Evolutionary conservation across 2,113 vertebrate species (phyloP).

Genomic region (Papio anubis): DNA sequence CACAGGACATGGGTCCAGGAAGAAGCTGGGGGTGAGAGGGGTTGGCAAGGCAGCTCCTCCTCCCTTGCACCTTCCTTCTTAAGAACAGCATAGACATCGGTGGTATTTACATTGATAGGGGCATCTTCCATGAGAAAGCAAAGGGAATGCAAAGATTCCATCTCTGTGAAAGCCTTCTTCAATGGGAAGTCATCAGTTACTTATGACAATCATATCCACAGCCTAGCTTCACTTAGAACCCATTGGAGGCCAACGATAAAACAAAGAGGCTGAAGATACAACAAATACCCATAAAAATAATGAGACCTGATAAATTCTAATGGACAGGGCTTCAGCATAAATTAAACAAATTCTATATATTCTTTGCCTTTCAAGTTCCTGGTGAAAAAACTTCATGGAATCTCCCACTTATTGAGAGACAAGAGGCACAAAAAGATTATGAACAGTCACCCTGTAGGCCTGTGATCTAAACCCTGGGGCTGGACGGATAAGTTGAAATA

Average conservation of each 20-base stretch:
- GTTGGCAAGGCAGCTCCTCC: background rate
- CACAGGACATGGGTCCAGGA: background rate
- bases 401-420: background rate
- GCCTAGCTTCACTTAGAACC: background rate
- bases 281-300: background rate
- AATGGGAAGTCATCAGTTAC: background rate
- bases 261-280: background rate
- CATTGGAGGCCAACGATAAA: background rate
- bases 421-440: background rate
- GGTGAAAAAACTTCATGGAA: background rate
- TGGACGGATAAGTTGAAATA: constrained; percentile 27
- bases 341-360: background rate
- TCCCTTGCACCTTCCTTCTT: background rate
- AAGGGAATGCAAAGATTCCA: background rate
- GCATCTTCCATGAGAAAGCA: background rate
- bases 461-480: background rate
- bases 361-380: background rate
- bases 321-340: background rate
- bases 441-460: background rate
- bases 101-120: background rate
- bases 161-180: background rate
- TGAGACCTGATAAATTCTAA: background rate
- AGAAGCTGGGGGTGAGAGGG: background rate
- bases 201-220: background rate
- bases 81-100: background rate